phyloP scores from a whole-genome alignment of 2,797 vertebrate genomes.

The Pelochelys cantorii region DNA sequence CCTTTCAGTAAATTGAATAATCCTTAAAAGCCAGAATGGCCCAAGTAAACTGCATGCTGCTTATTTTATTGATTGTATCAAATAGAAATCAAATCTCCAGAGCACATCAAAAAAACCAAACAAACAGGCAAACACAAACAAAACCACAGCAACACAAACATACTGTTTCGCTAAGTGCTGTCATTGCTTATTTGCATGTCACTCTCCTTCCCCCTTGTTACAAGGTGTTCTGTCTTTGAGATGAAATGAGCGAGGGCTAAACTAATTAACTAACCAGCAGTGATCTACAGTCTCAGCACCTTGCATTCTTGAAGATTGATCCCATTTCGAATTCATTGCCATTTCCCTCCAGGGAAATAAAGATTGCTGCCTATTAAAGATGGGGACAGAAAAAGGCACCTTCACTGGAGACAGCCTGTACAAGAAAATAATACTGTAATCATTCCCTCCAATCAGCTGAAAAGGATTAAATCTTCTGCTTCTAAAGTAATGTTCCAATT shows the following conservation, averaged over 20 bases:
- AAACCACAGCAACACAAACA: neutral
- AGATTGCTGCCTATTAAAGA: constrained; percentile 89
- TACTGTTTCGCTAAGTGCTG: constrained; percentile 27
- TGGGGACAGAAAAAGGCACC: constrained; percentile 90
- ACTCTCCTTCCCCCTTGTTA: constrained; percentile 62
- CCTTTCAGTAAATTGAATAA: constrained; percentile 58
- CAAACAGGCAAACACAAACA: neutral
- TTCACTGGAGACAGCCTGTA: constrained; percentile 87
- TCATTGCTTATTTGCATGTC: constrained; percentile 52
- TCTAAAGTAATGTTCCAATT: constrained; percentile 90
- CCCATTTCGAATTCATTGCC: constrained; percentile 86
- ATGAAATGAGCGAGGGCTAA: constrained; percentile 81
- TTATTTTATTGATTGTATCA: constrained; percentile 65
- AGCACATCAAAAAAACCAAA: constrained; percentile 37
- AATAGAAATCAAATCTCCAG: constrained; percentile 58
- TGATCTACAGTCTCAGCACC: constrained; percentile 83
- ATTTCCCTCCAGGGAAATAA: constrained; percentile 88
- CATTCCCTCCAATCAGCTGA: constrained; percentile 92
- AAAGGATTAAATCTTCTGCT: constrained; percentile 91
- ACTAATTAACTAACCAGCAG: constrained; percentile 86
- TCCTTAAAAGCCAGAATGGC: constrained; percentile 56
- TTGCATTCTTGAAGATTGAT: constrained; percentile 87
- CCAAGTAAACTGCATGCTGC: constrained; percentile 22
- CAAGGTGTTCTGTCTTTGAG: constrained; percentile 75
- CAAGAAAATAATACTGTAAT: constrained; percentile 91